Percentiles rank a stretch among this genome's conserved stretches.
Evolutionary conservation across 2,113 vertebrate genomes (phyloP).

Genomic region (Clarias batrachus): DNA sequence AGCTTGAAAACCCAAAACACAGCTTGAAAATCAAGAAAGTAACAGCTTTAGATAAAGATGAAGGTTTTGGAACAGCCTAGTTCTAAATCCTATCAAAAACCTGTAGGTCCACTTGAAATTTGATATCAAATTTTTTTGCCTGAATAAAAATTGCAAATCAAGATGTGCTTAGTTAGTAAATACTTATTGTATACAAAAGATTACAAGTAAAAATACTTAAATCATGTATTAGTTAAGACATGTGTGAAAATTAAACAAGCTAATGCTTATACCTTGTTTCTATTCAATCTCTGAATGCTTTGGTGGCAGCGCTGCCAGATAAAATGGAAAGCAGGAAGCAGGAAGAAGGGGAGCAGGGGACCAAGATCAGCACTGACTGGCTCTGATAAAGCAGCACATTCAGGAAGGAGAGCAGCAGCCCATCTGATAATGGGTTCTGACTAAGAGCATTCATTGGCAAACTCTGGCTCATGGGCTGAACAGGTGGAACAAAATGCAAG

Average conservation of each 20-base stretch:
- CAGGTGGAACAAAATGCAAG: constrained; percentile 32
- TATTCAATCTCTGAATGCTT: constrained; percentile 21
- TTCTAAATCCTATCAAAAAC: background rate
- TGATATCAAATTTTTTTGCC: background rate
- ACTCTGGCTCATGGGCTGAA: constrained; percentile 9
- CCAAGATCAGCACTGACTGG: constrained; percentile 32
- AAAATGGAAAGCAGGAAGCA: constrained; percentile 2
- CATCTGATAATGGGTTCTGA: constrained; percentile 45
- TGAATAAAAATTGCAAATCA: too few species aligned
- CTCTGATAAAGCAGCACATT: constrained; percentile 43
- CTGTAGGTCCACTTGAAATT: background rate
- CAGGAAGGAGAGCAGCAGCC: constrained; percentile 30
- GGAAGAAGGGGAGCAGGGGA: background rate
- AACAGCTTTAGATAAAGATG: background rate
- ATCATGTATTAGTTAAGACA: too few species aligned
- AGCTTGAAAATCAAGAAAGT: background rate
- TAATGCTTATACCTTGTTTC: background rate
- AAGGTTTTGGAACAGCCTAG: background rate
- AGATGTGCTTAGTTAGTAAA: too few species aligned
- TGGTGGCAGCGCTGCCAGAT: background rate
- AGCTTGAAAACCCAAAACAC: background rate
- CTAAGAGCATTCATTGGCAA: constrained; percentile 18
- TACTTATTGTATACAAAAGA: background rate
- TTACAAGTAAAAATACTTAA: background rate
- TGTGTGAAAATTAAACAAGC: background rate